A percentile compares a stretch with the other conserved stretches of the same genome.
Conservation (phyloP, 2,797 vertebrate genomes). For the Pagetopsis macropterus region DNA sequence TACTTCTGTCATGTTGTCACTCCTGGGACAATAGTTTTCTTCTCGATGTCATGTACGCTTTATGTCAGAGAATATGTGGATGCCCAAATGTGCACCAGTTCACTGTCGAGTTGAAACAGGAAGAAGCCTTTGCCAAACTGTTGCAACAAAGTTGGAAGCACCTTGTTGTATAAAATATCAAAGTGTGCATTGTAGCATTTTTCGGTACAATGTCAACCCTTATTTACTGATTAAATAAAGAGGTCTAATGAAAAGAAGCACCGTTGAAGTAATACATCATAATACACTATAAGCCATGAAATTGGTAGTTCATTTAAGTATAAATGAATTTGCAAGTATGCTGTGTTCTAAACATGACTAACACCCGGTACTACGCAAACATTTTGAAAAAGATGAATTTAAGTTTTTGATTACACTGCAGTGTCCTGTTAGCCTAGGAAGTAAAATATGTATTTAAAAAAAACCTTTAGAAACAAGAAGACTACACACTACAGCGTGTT, state of each 20-base stretch:
- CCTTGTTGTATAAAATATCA: not conserved
- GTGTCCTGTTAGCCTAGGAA: constrained; percentile 7
- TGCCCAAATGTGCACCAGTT: not conserved
- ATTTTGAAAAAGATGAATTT: not conserved
- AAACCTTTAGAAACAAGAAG: constrained; percentile 12
- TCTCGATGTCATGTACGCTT: not conserved
- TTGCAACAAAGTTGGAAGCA: not conserved
- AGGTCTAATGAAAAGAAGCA: not conserved
- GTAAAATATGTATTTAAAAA: not conserved
- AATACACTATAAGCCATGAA: not conserved
- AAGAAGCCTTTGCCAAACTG: not conserved
- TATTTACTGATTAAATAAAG: not conserved
- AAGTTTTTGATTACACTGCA: not conserved
- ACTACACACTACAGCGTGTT: not conserved
- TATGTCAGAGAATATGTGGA: not conserved
- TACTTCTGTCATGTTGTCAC: constrained; percentile 21
- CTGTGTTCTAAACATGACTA: not conserved
- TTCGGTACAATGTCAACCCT: not conserved
- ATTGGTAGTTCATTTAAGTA: not conserved
- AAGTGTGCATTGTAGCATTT: not conserved
- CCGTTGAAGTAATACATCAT: not conserved
- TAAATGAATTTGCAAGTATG: not conserved
- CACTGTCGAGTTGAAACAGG: not conserved
- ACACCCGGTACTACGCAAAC: not conserved
- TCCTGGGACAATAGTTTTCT: constrained; percentile 4